A percentile compares a stretch with the other conserved stretches of the same genome.
Conservation (phyloP, 2,888 invertebrate genomes). For the Copidosoma aretas region DNA sequence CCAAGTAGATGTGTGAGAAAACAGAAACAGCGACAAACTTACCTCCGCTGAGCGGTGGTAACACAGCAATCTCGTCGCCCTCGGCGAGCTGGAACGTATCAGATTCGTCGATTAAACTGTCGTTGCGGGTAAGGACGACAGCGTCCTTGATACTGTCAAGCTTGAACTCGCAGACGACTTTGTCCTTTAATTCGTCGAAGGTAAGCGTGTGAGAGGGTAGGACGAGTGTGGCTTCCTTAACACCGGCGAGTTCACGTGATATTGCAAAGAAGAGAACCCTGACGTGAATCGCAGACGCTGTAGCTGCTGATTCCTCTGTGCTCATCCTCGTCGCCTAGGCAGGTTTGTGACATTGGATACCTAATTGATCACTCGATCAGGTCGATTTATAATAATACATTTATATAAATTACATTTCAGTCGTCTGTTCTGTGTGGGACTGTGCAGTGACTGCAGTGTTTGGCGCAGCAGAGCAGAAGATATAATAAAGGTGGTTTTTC, state of each 20-base stretch:
- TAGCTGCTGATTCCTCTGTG: background rate
- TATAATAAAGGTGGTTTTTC: no score
- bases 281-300: conserved; percentile 56
- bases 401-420: no score
- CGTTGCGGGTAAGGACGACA: conserved; percentile 83
- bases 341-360: no score
- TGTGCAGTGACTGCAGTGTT: no score
- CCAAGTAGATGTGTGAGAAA: no score
- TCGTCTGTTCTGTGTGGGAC: no score
- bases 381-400: no score
- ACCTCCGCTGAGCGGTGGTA: conserved; percentile 94
- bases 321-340: no score
- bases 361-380: no score
- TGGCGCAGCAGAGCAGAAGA: no score
- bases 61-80: conserved; percentile 86
- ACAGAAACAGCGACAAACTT: no score
- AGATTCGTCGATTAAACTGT: conserved; percentile 72
- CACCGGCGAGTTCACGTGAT: conserved; percentile 82
- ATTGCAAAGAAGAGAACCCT: conserved; percentile 88
- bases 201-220: conserved; percentile 65
- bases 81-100: conserved; percentile 68
- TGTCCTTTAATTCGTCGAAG: conserved; percentile 68
- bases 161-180: conserved; percentile 69
- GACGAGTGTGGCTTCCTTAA: conserved; percentile 65
- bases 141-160: conserved; percentile 73